Conservation (phyloP, 2,113 vertebrate genomes). For the Lucifuga dentata region DNA sequence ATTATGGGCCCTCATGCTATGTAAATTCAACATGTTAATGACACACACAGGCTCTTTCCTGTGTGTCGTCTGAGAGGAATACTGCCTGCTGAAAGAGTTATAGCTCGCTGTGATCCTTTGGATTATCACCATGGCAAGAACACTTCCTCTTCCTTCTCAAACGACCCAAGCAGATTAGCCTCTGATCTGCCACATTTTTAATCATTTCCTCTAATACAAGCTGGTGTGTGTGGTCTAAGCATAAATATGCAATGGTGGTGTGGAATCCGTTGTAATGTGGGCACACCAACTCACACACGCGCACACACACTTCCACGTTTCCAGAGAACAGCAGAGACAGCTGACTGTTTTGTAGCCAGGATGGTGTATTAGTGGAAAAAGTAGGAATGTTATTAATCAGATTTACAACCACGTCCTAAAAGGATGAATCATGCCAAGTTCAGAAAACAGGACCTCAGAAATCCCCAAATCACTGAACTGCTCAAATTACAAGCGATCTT, state of each 20-base stretch:
- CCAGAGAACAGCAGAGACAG: conserved; percentile 52
- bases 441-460: too few relatives aligned
- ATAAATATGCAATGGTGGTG: conserved; percentile 16
- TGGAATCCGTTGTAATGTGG: conserved; percentile 38
- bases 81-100: conserved; percentile 27
- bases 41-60: not conserved
- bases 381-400: conserved; percentile 76
- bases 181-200: conserved; percentile 39
- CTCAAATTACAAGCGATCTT: too few relatives aligned
- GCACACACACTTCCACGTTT: not conserved
- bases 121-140: conserved; percentile 51
- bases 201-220: conserved; percentile 60
- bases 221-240: conserved; percentile 55
- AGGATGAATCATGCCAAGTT: too few relatives aligned
- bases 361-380: conserved; percentile 73
- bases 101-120: conserved; percentile 48
- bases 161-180: conserved; percentile 47
- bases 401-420: conserved; percentile 68
- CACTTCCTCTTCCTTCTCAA: conserved; percentile 47
- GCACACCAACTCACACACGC: conserved; percentile 5
- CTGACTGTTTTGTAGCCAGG: conserved; percentile 76
- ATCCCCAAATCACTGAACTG: too few relatives aligned
- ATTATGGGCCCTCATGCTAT: conserved; percentile 14
- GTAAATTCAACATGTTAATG: conserved; percentile 3
- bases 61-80: conserved; percentile 10